A percentile compares a stretch with the other conserved stretches of the same genome.
phyloP scores from a whole-genome alignment of 2,888 invertebrate genomes.

The Dasypolia templi region DNA sequence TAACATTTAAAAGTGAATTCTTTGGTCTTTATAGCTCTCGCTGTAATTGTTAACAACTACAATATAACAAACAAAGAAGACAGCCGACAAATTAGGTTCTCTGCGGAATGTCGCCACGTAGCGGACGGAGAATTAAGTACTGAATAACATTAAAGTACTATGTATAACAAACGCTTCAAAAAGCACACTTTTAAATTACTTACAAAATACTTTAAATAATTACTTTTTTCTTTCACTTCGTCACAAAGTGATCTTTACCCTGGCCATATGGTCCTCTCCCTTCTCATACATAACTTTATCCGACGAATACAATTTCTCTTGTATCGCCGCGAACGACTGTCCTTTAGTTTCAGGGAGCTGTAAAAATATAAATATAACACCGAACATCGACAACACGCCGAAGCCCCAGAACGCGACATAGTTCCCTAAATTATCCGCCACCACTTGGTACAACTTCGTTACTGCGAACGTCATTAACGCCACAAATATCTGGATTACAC shows the following conservation, averaged over 20 bases:
- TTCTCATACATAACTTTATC: constrained; percentile 83
- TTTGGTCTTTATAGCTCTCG: constrained; percentile 62
- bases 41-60: constrained; percentile 55
- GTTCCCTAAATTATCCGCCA: constrained; percentile 88
- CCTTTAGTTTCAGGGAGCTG: constrained; percentile 91
- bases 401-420: constrained; percentile 91
- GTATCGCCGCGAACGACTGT: constrained; percentile 91
- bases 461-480: constrained; percentile 91
- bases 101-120: constrained; percentile 63
- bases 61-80: constrained; percentile 52
- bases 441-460: constrained; percentile 90
- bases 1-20: constrained; percentile 58
- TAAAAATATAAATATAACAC: constrained; percentile 88
- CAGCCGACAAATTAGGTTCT: constrained; percentile 53
- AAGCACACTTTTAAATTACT: constrained; percentile 51
- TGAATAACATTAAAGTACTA: constrained; percentile 55
- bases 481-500: constrained; percentile 91
- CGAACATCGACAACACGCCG: constrained; percentile 85
- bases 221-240: too few relatives aligned
- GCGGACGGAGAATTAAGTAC: constrained; percentile 69
- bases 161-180: constrained; percentile 46
- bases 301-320: constrained; percentile 84
- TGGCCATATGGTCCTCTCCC: constrained; percentile 78
- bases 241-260: constrained; percentile 81
- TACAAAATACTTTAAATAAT: constrained; percentile 49